phyloP scores from a whole-genome alignment of 2,113 vertebrate species.

The Hassar affinis region DNA sequence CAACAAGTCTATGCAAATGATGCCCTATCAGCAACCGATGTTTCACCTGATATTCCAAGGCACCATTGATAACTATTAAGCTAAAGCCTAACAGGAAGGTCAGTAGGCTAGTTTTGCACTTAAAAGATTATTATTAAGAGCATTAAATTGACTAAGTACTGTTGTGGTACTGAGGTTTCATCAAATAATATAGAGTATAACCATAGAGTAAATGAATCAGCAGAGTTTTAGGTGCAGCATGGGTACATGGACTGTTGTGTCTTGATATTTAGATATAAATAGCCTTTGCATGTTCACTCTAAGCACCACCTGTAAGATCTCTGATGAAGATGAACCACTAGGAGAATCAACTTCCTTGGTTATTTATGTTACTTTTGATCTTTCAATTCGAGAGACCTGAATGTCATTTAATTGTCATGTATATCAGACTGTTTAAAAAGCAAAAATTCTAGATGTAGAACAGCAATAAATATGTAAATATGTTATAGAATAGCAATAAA shows the following conservation, averaged over 20 bases:
- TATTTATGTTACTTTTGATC: background rate
- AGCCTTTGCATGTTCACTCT: background rate
- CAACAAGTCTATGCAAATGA: slow-evolving; percentile 84
- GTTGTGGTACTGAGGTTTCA: slow-evolving; percentile 2
- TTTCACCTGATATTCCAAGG: background rate
- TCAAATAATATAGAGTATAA: background rate
- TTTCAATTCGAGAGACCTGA: background rate
- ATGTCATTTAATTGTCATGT: slow-evolving; percentile 6
- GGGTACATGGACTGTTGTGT: background rate
- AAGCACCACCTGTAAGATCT: background rate
- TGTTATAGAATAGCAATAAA: background rate
- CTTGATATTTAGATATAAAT: slow-evolving; percentile 8
- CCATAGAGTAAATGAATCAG: background rate
- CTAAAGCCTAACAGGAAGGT: background rate
- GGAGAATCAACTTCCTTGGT: background rate
- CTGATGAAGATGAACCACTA: background rate
- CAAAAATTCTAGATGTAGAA: background rate
- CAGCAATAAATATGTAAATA: slow-evolving; percentile 19
- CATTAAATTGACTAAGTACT: slow-evolving; percentile 10
- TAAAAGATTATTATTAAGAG: background rate
- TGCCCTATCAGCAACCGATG: background rate
- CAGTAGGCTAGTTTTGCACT: slow-evolving; percentile 33
- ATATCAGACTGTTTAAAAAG: background rate
- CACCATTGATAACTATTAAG: background rate
- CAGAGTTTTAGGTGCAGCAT: background rate